A percentile compares a stretch with the other conserved stretches of the same genome.
These are phyloP conservation scores for Scolopax bukidnonensis DNA, from an alignment of 2,797 vertebrate genomes.

Conservation along the genomic window DNA sequence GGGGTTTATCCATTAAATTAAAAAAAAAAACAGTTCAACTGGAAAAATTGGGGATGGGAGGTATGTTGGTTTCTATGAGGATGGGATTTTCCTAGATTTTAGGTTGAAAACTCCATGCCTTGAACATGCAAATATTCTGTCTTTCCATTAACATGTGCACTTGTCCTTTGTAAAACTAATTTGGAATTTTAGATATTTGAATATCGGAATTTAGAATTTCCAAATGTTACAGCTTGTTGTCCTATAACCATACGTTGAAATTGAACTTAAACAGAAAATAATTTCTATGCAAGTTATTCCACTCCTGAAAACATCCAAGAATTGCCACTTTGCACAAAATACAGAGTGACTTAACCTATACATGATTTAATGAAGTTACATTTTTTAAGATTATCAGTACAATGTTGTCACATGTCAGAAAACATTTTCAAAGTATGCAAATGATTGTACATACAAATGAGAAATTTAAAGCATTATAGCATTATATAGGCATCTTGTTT, in stretches of 20 bases:
- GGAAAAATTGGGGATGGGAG: neutral
- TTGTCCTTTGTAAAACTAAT: neutral
- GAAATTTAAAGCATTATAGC: neutral
- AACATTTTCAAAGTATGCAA: neutral
- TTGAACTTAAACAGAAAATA: neutral
- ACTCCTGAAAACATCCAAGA: neutral
- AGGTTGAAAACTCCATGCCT: neutral
- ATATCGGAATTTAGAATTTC: neutral
- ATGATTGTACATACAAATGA: neutral
- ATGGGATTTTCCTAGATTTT: neutral
- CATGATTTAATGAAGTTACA: neutral
- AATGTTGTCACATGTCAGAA: neutral
- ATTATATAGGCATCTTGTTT: neutral
- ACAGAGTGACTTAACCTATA: neutral
- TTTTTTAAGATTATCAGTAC: neutral
- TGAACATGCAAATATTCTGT: neutral
- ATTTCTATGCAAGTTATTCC: neutral
- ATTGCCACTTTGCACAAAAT: neutral
- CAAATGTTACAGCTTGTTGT: neutral
- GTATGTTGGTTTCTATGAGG: neutral
- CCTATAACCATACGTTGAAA: fast-evolving
- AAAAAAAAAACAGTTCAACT: neutral
- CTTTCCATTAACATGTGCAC: neutral
- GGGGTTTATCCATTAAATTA: neutral
- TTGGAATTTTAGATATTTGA: neutral